Conservation (phyloP, 1,140 invertebrate genomes). For the Drosophila teissieri region DNA sequence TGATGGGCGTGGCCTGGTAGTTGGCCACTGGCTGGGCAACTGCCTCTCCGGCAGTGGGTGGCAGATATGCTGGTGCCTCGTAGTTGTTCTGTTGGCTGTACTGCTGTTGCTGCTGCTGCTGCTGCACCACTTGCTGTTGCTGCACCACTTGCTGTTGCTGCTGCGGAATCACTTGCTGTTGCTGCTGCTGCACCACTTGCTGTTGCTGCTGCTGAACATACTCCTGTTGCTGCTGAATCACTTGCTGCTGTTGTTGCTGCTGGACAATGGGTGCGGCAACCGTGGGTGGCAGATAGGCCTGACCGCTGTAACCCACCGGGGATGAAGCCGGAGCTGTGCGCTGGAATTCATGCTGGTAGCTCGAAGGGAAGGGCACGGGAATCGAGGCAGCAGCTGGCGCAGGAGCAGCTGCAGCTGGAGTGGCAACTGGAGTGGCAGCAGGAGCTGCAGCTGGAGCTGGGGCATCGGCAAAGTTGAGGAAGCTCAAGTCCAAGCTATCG, state of each 20-base stretch:
- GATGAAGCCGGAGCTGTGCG: constrained; percentile 13
- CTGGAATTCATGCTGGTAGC: constrained; percentile 73
- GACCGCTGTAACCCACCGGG: constrained; percentile 24
- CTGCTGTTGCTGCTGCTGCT: constrained; percentile 23
- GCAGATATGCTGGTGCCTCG: constrained; percentile 32
- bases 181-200: too few relatives aligned
- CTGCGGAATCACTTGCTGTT: neutral
- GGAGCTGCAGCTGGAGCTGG: constrained; percentile 17
- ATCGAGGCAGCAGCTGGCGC: constrained; percentile 12
- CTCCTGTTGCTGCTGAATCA: neutral
- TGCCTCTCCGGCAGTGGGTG: constrained; percentile 18
- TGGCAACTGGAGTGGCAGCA: neutral
- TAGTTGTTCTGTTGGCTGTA: constrained; percentile 19
- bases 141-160: constrained; percentile 9
- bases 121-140: constrained; percentile 1
- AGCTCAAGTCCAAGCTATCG: constrained; percentile 63
- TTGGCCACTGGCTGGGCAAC: constrained; percentile 24
- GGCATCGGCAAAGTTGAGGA: constrained; percentile 58
- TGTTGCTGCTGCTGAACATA: constrained; percentile 3
- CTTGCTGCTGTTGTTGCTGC: constrained; percentile 9
- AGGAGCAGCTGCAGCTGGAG: constrained; percentile 2
- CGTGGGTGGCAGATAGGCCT: constrained; percentile 50
- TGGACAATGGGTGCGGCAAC: constrained; percentile 2
- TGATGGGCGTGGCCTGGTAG: constrained; percentile 44
- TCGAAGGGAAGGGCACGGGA: constrained; percentile 72